phyloP scores from a whole-genome alignment of 2,888 invertebrate species.

The Brachyptera risi region DNA sequence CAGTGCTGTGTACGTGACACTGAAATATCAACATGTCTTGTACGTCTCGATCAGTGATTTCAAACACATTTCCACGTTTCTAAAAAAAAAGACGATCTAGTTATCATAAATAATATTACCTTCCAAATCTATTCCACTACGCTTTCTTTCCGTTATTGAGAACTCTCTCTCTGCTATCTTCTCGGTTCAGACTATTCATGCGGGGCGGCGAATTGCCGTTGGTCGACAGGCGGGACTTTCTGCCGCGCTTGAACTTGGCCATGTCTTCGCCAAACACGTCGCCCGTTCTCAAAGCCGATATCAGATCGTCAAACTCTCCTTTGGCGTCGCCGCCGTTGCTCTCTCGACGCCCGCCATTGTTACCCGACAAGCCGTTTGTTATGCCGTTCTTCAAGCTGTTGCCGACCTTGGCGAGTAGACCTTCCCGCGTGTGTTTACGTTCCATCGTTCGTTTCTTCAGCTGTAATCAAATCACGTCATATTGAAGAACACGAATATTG shows the following conservation, averaged over 20 bases:
- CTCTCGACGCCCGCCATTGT: constrained; percentile 38
- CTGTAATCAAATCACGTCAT: constrained; percentile 42
- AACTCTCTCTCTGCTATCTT: constrained; percentile 62
- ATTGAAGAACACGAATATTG: neutral
- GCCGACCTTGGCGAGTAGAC: constrained; percentile 68
- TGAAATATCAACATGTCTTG: neutral
- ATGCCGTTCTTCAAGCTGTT: constrained; percentile 56
- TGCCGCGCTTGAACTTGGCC: constrained; percentile 81
- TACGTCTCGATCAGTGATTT: neutral
- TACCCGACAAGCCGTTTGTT: constrained; percentile 49
- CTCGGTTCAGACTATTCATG: constrained; percentile 58
- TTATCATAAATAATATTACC: too few species aligned
- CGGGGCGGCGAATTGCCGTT: constrained; percentile 57
- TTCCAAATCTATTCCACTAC: too few species aligned
- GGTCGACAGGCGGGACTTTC: constrained; percentile 56
- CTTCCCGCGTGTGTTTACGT: constrained; percentile 74
- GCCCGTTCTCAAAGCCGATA: constrained; percentile 89
- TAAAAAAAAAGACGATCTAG: too few species aligned
- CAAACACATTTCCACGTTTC: too few species aligned
- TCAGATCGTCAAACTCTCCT: constrained; percentile 94
- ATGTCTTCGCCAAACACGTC: constrained; percentile 95
- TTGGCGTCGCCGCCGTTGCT: constrained; percentile 52
- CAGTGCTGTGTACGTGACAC: neutral
- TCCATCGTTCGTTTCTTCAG: constrained; percentile 83
- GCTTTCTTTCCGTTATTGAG: constrained; percentile 28